Evolutionary conservation across 92 coral and sea anemone genomes (phyloP).

Genomic region (Epizoanthus illoricatus): DNA sequence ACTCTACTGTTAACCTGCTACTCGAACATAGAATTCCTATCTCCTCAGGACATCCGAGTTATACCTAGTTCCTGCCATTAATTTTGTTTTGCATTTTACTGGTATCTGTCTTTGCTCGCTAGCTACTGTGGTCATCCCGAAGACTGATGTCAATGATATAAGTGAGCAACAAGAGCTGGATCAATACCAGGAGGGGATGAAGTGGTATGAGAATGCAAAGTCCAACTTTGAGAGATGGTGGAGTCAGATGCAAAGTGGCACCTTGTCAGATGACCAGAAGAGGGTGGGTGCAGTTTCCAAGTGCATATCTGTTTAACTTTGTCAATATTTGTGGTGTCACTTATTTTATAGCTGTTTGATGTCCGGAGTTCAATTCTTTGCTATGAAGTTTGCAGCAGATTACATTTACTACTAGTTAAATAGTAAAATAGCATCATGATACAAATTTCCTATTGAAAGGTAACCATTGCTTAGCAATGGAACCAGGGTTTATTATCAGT

Average conservation of each 20-base stretch:
- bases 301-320: not conserved
- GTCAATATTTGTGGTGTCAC: not conserved
- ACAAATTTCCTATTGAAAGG: too few species aligned
- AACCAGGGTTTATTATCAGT: too few species aligned
- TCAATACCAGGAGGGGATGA: slow-evolving; percentile 87
- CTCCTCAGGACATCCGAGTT: too few species aligned
- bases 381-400: too few species aligned
- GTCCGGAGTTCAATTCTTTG: too few species aligned
- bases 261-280: slow-evolving; percentile 66
- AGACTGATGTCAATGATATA: slow-evolving; percentile 69
- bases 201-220: slow-evolving; percentile 92
- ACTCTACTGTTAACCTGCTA: too few species aligned
- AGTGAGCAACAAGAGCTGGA: slow-evolving; percentile 92
- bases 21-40: too few species aligned
- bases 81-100: not conserved
- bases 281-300: slow-evolving; percentile 58
- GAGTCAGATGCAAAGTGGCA: slow-evolving; percentile 57
- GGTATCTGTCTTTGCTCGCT: not conserved
- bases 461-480: too few species aligned
- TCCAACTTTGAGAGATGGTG: slow-evolving; percentile 78
- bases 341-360: not conserved
- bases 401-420: too few species aligned
- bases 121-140: slow-evolving; percentile 81
- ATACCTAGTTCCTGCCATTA: too few species aligned
- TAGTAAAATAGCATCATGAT: too few species aligned